These are phyloP conservation scores for Ancistrus triradiatus DNA, from an alignment of 2,113 vertebrate species.

Conservation along the genomic window DNA sequence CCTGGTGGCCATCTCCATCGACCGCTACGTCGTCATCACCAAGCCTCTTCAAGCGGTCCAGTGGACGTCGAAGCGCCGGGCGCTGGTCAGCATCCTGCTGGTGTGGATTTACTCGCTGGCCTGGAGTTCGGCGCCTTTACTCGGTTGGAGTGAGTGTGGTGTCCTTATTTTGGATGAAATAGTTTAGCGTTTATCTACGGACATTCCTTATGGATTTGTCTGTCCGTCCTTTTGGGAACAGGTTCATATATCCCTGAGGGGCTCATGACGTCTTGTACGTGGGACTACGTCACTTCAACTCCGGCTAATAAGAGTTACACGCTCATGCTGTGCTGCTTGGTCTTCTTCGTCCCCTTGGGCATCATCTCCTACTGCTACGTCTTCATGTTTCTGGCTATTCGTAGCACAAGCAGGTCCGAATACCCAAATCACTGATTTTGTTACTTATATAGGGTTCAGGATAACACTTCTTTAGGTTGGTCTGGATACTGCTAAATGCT, in stretches of 20 bases:
- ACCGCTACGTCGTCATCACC: constrained; percentile 83
- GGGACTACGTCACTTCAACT: constrained; percentile 80
- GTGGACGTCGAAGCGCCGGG: constrained; percentile 71
- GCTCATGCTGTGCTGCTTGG: constrained; percentile 80
- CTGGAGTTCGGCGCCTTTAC: constrained; percentile 83
- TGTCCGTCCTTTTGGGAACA: constrained; percentile 38
- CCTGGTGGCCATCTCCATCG: constrained; percentile 77
- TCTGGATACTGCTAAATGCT: too few species aligned
- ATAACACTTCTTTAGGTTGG: too few species aligned
- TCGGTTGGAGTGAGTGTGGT: constrained; percentile 87
- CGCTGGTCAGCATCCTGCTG: constrained; percentile 67
- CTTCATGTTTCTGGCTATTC: constrained; percentile 81
- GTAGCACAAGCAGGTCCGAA: constrained; percentile 72
- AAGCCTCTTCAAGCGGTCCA: constrained; percentile 74
- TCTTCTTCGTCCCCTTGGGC: constrained; percentile 79
- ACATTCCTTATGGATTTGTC: too few species aligned
- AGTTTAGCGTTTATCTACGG: too few species aligned
- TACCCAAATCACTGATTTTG: too few species aligned
- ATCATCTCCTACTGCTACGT: constrained; percentile 79
- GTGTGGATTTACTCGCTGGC: constrained; percentile 80
- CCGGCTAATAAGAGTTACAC: constrained; percentile 78
- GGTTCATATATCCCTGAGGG: constrained; percentile 80
- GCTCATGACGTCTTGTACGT: constrained; percentile 80
- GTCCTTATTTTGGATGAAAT: too few species aligned
- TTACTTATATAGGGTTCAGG: too few species aligned